Percentiles rank a stretch among this genome's conserved stretches.
Evolutionary conservation across 2,888 invertebrate genomes (phyloP).

Genomic region (Catocala nupta): DNA sequence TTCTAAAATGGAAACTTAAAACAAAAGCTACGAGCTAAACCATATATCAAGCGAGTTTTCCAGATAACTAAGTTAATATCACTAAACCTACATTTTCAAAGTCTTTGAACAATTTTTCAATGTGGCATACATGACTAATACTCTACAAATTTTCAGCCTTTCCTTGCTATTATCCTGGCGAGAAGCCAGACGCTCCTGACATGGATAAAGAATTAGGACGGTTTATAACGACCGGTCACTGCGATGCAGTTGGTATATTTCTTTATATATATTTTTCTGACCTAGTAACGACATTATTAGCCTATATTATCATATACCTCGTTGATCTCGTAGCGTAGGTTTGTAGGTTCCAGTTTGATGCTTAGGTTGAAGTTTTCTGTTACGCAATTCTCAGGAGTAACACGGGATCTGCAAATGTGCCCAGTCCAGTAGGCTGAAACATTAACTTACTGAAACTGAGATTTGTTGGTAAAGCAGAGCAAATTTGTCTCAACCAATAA

Average conservation of each 20-base stretch:
- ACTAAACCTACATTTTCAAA: slow-evolving; percentile 19
- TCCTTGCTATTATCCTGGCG: slow-evolving; percentile 27
- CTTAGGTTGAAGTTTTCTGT: no score
- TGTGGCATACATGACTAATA: slow-evolving; percentile 38
- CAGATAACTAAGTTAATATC: slow-evolving; percentile 18
- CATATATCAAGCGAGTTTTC: slow-evolving; percentile 9
- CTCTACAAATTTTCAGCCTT: slow-evolving; percentile 36
- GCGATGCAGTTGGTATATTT: not conserved
- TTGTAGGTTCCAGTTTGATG: no score
- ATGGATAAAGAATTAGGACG: slow-evolving; percentile 24
- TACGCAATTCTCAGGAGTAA: no score
- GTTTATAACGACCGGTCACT: slow-evolving; percentile 28
- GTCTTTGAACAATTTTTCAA: slow-evolving; percentile 32
- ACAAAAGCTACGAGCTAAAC: not conserved
- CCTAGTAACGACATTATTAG: not conserved
- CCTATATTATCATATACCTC: no score
- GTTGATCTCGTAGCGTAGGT: no score
- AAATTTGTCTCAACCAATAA: no score
- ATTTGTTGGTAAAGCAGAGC: no score
- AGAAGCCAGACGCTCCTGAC: slow-evolving; percentile 29
- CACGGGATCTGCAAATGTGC: no score
- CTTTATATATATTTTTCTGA: not conserved
- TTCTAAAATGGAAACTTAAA: no score
- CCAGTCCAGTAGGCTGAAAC: no score
- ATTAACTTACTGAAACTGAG: no score